Conservation (phyloP, 2,888 invertebrate genomes). For the Ochropleura leucogaster region DNA sequence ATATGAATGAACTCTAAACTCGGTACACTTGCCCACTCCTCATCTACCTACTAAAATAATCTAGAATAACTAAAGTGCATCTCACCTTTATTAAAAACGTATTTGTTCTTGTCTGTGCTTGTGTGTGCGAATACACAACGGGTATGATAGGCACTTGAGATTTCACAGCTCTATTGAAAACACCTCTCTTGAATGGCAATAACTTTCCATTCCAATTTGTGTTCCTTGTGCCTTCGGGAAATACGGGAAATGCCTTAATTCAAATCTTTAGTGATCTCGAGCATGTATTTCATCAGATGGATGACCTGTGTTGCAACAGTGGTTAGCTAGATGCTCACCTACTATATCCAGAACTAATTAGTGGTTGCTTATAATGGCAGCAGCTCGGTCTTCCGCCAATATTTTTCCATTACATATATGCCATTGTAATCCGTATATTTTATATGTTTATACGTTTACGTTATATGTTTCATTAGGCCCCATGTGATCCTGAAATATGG, state of each 20-base stretch:
- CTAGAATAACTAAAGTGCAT: no score
- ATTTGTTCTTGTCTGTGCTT: slow-evolving; percentile 75
- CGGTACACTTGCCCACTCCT: background rate
- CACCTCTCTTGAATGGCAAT: slow-evolving; percentile 92
- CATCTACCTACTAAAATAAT: no score
- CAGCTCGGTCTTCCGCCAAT: slow-evolving; percentile 82
- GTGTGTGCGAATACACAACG: slow-evolving; percentile 90
- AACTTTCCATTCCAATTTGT: slow-evolving; percentile 77
- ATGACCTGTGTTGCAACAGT: no score
- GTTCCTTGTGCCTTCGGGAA: slow-evolving; percentile 92
- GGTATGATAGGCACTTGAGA: slow-evolving; percentile 91
- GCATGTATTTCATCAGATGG: no score
- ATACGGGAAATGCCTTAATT: slow-evolving; percentile 78
- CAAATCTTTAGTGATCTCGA: background rate
- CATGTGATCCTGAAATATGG: slow-evolving; percentile 33
- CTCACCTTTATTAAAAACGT: slow-evolving; percentile 75
- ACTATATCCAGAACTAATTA: slow-evolving; percentile 90
- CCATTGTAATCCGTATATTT: slow-evolving; percentile 81
- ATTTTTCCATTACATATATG: slow-evolving; percentile 81
- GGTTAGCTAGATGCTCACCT: slow-evolving; percentile 65
- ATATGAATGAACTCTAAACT: background rate
- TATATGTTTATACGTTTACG: no score
- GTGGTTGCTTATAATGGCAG: slow-evolving; percentile 90
- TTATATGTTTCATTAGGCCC: slow-evolving; percentile 62
- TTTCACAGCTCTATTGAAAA: slow-evolving; percentile 91